phyloP scores from a whole-genome alignment of 64 coral and sea anemone species.

The Montipora efflorescens region DNA sequence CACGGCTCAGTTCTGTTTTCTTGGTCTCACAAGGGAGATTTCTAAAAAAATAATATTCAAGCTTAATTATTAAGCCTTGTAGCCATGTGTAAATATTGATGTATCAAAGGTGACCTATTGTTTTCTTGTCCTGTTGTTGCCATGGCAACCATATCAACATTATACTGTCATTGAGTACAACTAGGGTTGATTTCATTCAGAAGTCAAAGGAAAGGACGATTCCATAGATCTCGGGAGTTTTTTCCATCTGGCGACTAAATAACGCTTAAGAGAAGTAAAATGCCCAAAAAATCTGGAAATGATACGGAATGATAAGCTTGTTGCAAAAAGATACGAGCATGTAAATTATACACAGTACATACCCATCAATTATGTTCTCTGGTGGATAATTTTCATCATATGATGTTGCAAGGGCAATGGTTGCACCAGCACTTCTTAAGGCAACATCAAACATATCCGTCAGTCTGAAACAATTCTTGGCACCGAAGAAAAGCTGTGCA shows the following conservation, averaged over 20 bases:
- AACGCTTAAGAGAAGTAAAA: background rate
- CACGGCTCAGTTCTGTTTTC: no score
- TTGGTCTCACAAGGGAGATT: no score
- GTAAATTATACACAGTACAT: background rate
- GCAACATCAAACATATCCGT: slow-evolving; percentile 88
- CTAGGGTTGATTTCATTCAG: background rate
- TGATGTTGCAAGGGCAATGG: slow-evolving; percentile 78
- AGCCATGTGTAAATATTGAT: no score
- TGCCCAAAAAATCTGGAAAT: no score
- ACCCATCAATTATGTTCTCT: slow-evolving; percentile 99
- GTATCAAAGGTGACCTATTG: no score
- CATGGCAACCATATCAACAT: background rate
- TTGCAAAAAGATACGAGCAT: background rate
- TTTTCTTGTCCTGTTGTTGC: background rate
- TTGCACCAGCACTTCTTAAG: slow-evolving; percentile 84
- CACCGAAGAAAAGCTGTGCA: background rate
- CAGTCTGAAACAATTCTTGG: background rate
- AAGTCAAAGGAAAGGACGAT: background rate
- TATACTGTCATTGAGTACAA: no score
- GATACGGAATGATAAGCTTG: background rate
- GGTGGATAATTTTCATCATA: slow-evolving; percentile 92
- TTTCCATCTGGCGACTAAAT: background rate
- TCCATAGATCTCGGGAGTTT: background rate
- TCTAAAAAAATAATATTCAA: no score
- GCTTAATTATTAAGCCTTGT: no score